Percentiles rank a stretch among this genome's conserved stretches.
These are phyloP conservation scores for Betta splendens DNA, from an alignment of 2,797 vertebrate species.

Conservation along the genomic window DNA sequence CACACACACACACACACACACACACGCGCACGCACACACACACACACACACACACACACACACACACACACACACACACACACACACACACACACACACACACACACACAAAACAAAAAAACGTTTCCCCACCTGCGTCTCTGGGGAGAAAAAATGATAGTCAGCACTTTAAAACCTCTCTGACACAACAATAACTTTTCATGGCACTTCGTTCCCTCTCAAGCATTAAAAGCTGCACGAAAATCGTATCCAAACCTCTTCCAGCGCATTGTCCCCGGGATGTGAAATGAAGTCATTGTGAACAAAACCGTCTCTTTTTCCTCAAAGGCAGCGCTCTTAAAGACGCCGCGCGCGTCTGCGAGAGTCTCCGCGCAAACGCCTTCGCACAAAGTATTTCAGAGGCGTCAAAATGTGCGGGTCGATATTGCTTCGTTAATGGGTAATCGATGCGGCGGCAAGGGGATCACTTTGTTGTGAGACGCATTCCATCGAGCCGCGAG, in stretches of 20 bases:
- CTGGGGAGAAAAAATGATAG: constrained; percentile 35
- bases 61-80: constrained; percentile 24
- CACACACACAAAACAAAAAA: constrained; percentile 28
- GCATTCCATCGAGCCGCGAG: constrained; percentile 56
- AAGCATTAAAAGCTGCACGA: constrained; percentile 12
- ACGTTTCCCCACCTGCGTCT: constrained; percentile 40
- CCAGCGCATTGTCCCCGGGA: constrained; percentile 5
- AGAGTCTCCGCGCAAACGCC: constrained; percentile 22
- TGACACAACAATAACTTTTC: constrained; percentile 35
- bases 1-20: constrained; percentile 20
- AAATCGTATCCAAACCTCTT: constrained; percentile 9
- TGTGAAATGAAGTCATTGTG: constrained; percentile 8
- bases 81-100: constrained; percentile 25
- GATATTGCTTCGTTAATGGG: constrained; percentile 62
- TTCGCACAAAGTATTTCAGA: constrained; percentile 40
- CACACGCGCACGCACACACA: too few species aligned
- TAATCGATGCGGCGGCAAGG: constrained; percentile 50
- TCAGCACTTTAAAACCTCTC: constrained; percentile 28
- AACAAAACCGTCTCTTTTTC: constrained; percentile 16
- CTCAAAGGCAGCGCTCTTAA: constrained; percentile 13
- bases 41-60: constrained; percentile 25
- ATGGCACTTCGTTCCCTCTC: constrained; percentile 5
- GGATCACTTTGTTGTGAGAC: constrained; percentile 49
- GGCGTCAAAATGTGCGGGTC: constrained; percentile 49
- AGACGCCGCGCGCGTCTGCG: constrained; percentile 23